A percentile compares a stretch with the other conserved stretches of the same genome.
These are phyloP conservation scores for Caranx ignobilis DNA, from an alignment of 2,113 vertebrate species.

Conservation along the genomic window DNA sequence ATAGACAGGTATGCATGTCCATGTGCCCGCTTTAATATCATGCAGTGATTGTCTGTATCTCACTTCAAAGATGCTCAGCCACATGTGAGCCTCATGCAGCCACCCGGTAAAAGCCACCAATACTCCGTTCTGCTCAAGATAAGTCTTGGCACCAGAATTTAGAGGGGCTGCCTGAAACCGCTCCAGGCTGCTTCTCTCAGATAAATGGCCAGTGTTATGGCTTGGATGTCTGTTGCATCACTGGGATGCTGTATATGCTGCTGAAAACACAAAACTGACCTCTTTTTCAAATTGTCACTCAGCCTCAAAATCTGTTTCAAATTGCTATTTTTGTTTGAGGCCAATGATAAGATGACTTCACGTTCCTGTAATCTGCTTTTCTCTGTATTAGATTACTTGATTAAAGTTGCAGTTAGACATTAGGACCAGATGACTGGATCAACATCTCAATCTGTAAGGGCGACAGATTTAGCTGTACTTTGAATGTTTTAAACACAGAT, in stretches of 20 bases:
- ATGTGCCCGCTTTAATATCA: constrained; percentile 40
- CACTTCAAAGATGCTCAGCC: constrained; percentile 64
- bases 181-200: constrained; percentile 60
- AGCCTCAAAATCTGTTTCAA: neutral
- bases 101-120: constrained; percentile 44
- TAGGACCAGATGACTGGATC: constrained; percentile 17
- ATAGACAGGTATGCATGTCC: constrained; percentile 44
- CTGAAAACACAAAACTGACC: constrained; percentile 24
- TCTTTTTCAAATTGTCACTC: constrained; percentile 12
- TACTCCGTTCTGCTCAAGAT: constrained; percentile 52
- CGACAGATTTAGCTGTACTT: neutral
- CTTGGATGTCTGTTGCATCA: constrained; percentile 32
- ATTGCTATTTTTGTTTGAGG: constrained; percentile 4
- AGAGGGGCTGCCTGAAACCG: constrained; percentile 47
- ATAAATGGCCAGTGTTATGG: constrained; percentile 55
- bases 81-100: constrained; percentile 66
- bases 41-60: constrained; percentile 56
- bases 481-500: neutral
- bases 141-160: constrained; percentile 66
- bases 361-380: neutral
- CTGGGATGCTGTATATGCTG: constrained; percentile 26
- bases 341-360: neutral
- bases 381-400: neutral
- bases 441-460: constrained; percentile 27
- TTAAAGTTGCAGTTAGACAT: neutral